A percentile compares a stretch with the other conserved stretches of the same genome.
Evolutionary conservation across 2,888 invertebrate genomes (phyloP).

Genomic region (Catocala sponsa): DNA sequence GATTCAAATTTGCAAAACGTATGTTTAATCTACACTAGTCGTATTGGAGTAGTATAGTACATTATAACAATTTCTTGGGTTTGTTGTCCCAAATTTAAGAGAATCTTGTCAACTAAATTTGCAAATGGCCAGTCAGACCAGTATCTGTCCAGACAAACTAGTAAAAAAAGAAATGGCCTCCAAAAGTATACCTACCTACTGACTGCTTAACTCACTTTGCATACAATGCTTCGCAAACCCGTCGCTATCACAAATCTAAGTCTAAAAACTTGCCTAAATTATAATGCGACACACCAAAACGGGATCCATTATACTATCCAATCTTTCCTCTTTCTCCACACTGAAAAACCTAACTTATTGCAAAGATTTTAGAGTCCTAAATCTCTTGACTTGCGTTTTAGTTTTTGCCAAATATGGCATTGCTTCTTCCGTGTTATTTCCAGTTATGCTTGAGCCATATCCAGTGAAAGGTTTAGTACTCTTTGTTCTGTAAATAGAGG

Average conservation of each 20-base stretch:
- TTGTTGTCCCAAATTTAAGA: too few relatives aligned
- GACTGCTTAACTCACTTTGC: slow-evolving; percentile 34
- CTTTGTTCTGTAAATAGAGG: slow-evolving; percentile 12
- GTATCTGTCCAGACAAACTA: background rate
- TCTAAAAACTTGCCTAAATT: slow-evolving; percentile 45
- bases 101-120: too few relatives aligned
- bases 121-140: background rate
- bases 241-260: slow-evolving; percentile 51
- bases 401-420: slow-evolving; percentile 39
- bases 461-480: slow-evolving; percentile 6
- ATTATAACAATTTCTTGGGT: too few relatives aligned
- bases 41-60: too few relatives aligned
- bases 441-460: slow-evolving; percentile 30
- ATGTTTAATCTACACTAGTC: too few relatives aligned
- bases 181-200: slow-evolving; percentile 1
- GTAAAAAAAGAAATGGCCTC: background rate
- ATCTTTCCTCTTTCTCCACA: slow-evolving; percentile 3
- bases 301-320: slow-evolving; percentile 39
- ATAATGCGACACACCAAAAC: slow-evolving; percentile 50
- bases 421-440: slow-evolving; percentile 30
- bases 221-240: slow-evolving; percentile 51
- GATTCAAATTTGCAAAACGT: too few relatives aligned
- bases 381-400: slow-evolving; percentile 16
- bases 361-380: slow-evolving; percentile 19
- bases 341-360: slow-evolving; percentile 26